Base-by-base conservation (phyloP, 2,888 invertebrate genomes). In the Dynastes tityus region DNA sequence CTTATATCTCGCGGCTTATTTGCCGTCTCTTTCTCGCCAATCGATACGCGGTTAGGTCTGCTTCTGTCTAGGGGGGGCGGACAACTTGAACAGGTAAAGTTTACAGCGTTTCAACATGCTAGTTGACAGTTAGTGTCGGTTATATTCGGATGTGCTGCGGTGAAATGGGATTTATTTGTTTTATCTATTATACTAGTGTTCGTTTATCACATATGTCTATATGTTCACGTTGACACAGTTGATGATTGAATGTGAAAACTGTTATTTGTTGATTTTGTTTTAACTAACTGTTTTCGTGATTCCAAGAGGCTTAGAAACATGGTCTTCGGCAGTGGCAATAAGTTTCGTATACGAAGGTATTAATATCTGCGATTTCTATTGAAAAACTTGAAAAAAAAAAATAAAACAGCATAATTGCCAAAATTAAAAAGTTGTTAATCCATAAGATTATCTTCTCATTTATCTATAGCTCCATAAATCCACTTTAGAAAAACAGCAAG, bases 291-390 rank as follows among this genome's bases (percentile, higher is more conserved):
- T 22, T 37, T 22, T n/a, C n/a, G 55, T 58, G 55, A 58, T 37
- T 53, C 22, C 1, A 68, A 68, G n/a, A 65, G 74, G 49, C 32
- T 32, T 73, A 22, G 22, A 77, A 84, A 80, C 76, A 89, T 89
- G 89, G 88, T 89, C 79, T 89, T 89, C 80, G 88, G 89, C 76
- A 88, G 88, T 82, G 88, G 90, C 82, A 91, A 90, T 85, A 91
- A 91, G 84, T 91, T 91, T 86, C 87, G 90, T 76, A 90, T 91
- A 82, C 88, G 91, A 86, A 91, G 91, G 91, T 91, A 89, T 82
- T 55, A 64, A 53, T 45, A 67, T 63, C 32, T 63, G 4, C 2
- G 37, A 76, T 45, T 8, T 45, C 2, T 45, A 45, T 45, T 45
- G 11, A 11, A 45, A 11, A 9, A 9, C 45, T 8, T 45, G 45